Base-by-base conservation (phyloP, 2,797 vertebrate genomes). In the Antrozous pallidus region DNA sequence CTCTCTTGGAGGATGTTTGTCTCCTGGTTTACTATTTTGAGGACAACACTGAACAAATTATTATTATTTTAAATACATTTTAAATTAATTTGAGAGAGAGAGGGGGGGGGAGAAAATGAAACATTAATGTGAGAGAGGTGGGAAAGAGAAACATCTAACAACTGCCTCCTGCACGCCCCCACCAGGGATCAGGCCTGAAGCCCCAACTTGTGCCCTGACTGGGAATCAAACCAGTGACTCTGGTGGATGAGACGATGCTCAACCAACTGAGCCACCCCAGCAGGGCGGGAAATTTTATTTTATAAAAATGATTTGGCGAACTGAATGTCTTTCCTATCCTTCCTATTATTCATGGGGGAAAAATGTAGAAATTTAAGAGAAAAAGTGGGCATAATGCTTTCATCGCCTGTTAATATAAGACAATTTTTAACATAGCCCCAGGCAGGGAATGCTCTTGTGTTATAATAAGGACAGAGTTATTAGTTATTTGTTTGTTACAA, bases 401-500 rank as follows among this genome's bases (percentile, higher is more conserved):
- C 91, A 61, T 79, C 90, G 65, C 22, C 40, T 79, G 14, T 93
- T 94, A 97, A 96, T 87, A 90, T 33, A 82, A 85, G 65, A 90
- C 58, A 83, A 86, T 93, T 85, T 95, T 93, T 81, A 94, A 80
- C 82, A 85, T 75, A 90, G 90, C 96, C 93, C 17, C 81, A 13
- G 94, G 91, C 93, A 95, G 22, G 47, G 58, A 77, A 91, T 86
- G 85, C 74, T 90, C 70, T 90, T 91, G 47, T 90, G 51, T 86
- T 96, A 82, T 77, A 94, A 84, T 94, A 96, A 95, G 73, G 42
- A 24, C 70, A 91, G 40, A 90, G 79, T 95, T 96, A 96, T 92
- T 95, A 96, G 94, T 91, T 96, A 96, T 91, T 96, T 97, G 89
- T 90, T 93, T 96, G 51, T 91, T 88, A 95, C 61, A 97, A 97